Base-by-base conservation (phyloP, 2,113 vertebrate genomes). In the Pyxicephalus adspersus region DNA sequence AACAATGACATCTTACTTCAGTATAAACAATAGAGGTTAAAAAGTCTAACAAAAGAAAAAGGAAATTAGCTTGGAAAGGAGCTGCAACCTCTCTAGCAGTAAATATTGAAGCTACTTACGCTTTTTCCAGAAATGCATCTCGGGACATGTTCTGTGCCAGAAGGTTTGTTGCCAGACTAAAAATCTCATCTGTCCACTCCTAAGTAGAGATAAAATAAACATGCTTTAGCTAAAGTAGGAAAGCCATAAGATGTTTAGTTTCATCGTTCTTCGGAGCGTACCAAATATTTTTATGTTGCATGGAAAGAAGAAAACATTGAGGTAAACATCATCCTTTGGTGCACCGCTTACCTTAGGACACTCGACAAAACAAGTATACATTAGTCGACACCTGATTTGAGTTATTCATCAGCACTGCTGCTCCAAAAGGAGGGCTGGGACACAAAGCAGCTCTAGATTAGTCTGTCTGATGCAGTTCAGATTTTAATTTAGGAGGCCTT, bases 181-280 rank as follows among this genome's bases (percentile, higher is more conserved):
- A 99, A 84, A 99, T 93, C 88, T 97, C 95, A 78, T 95, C 96
- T 63, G 97, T 94, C 98, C 98, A 99, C 90, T 97, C 96, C 98
- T 99, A 86, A 5, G 88, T 51, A 84, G 84, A 90, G 51, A 89
- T 85, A 81, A 84, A 86, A 83, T 83, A 84, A 29, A 84, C 65
- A 73, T 75, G 18, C 45, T 78, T 88, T 74, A 72, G 76, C 83
- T 87, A 73, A 79, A 84, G 75, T 23, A 73, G 80, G 72, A n/a
- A 26, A 79, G 15, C 57, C 54, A 83, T 31, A 75, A 84, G 58
- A 78, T 38, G n/a, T 26, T 63, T 8, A 1, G 77, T 87, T 83
- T 84, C 74, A 83, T 77, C n/a, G 63, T 80, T 73, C 64, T 22
- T 82, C 79, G 67, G 58, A 85, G 51, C 75, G 84, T 52, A 65